phyloP scores from a whole-genome alignment of 2,797 vertebrate species.

The Epinephelus coioides region DNA sequence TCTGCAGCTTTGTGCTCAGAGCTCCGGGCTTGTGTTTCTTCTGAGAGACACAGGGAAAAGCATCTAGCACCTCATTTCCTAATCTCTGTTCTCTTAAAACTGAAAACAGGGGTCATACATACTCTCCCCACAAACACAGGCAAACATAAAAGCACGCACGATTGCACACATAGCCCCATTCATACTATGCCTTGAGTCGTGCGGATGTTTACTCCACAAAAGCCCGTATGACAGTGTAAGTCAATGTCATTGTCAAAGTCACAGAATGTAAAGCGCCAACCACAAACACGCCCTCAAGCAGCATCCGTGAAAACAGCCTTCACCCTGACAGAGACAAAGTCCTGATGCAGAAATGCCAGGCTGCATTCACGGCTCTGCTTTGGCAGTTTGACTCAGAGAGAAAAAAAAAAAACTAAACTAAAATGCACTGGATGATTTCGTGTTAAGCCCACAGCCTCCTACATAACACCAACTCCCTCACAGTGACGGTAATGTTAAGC shows the following conservation, averaged over 20 bases:
- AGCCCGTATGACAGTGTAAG: conserved; percentile 35
- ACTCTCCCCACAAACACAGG: conserved; percentile 1
- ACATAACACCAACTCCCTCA: conserved; percentile 37
- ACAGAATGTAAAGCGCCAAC: conserved; percentile 53
- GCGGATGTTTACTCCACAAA: conserved; percentile 34
- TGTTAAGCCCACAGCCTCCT: conserved; percentile 57
- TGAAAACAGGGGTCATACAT: conserved; percentile 10
- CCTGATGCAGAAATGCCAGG: conserved; percentile 35
- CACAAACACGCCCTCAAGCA: conserved; percentile 53
- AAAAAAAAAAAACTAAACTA: neutral
- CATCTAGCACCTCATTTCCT: neutral
- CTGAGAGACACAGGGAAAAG: neutral
- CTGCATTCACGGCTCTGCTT: conserved; percentile 41
- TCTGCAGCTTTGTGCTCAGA: neutral
- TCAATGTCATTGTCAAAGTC: conserved; percentile 58
- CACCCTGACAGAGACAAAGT: conserved; percentile 41
- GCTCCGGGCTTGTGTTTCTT: neutral
- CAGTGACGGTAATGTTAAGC: conserved; percentile 57
- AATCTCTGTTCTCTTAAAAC: neutral
- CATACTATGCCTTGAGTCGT: neutral
- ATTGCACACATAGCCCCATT: neutral
- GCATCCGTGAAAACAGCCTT: conserved; percentile 44
- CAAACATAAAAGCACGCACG: neutral
- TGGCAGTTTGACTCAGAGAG: conserved; percentile 32
- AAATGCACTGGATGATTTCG: conserved; percentile 37